Evolutionary conservation across 2,888 invertebrate species (phyloP), one percentile per base, ranked within the genome.

Genomic region (Nymphalis polychloros): DNA sequence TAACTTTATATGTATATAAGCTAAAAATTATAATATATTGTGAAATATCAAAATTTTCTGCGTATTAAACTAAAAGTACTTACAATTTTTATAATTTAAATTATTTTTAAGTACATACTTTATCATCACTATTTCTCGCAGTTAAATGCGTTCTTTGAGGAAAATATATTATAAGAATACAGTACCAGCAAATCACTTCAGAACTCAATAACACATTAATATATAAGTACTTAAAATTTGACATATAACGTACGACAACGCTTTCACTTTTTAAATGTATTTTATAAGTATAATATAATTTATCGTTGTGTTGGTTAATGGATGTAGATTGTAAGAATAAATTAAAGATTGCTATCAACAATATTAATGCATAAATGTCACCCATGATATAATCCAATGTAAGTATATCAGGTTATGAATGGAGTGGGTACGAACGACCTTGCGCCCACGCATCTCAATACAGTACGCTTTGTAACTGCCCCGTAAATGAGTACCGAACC

Each of bases 331-430:
- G 49, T 57, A 50, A 55, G 27, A 55, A 67, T 67, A 67, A 67
- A 67, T 67, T 63, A 67, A 57, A 67, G 67, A 67, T 67, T 35
- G 67, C 62, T 67, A 67, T 67, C 67, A 48, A 67, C 41, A 59
- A 67, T 53, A 69, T 63, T 57, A 61, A 69, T 66, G 62, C 65
- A 50, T 67, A 59, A 70, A 70, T 72, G 72, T 68, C 67, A 70
- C 65, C 31, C 46, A 50, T 57, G 70, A 70, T 65, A 70, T 67
- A 69, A 72, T 70, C 64, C 60, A 64, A 55, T 67, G 67, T 62
- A 72, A 70, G 64, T 67, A 63, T 64, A 64, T 67, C 67, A 64
- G 61, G 66, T 66, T 68, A 68, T 72, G 67, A 65, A 69, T 65
- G 71, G 69, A 72, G 62, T 47, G 64, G 67, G 53, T 55, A 41